phyloP scores from a whole-genome alignment of 2,113 vertebrate species.

The Rostratula benghalensis region DNA sequence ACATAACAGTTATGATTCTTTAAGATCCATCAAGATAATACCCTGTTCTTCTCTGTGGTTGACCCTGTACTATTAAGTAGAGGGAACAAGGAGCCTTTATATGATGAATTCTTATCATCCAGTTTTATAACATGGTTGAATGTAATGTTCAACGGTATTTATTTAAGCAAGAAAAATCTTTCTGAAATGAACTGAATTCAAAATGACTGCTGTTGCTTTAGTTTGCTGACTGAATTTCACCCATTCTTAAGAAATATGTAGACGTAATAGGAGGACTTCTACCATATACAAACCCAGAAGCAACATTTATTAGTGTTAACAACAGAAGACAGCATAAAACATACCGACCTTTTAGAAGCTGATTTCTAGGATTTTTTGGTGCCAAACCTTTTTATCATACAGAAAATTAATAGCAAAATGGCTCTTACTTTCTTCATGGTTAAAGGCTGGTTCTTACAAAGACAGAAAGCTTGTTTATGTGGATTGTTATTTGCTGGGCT shows the following conservation, averaged over 20 bases:
- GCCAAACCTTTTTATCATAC: background rate
- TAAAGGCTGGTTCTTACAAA: background rate
- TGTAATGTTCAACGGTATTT: background rate
- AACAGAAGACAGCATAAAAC: background rate
- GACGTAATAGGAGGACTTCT: background rate
- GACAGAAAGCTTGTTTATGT: background rate
- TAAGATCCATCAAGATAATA: background rate
- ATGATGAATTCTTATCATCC: background rate
- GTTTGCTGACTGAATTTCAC: background rate
- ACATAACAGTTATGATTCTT: background rate
- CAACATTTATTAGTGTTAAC: background rate
- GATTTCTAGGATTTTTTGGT: background rate
- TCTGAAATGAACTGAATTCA: background rate
- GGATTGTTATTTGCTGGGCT: conserved; percentile 1
- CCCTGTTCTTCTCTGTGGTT: background rate
- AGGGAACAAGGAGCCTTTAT: background rate
- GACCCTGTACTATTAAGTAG: background rate
- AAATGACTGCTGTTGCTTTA: background rate
- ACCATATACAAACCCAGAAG: background rate
- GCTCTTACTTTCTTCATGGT: background rate
- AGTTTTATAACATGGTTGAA: background rate
- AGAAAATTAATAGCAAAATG: background rate
- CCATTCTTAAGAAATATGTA: background rate
- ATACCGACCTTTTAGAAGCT: background rate
- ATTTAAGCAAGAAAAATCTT: background rate